Evolutionary conservation across 2,797 vertebrate genomes (phyloP).

Genomic region (Spondyliosoma cantharus): DNA sequence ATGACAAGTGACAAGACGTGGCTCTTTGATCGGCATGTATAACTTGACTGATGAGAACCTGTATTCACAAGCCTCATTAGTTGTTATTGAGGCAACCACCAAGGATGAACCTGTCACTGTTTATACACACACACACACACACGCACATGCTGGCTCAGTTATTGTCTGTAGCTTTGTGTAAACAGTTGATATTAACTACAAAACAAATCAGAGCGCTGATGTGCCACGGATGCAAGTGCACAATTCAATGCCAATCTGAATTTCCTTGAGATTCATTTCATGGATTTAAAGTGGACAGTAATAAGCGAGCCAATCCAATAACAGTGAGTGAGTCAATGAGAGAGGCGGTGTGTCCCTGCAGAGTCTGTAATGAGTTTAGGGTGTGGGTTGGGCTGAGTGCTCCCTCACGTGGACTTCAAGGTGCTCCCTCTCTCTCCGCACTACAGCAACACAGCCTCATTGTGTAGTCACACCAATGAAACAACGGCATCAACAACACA

Average conservation of each 20-base stretch:
- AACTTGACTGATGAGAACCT: constrained; percentile 11
- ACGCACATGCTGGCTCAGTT: not conserved
- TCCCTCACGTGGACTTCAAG: constrained; percentile 73
- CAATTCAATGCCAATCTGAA: constrained; percentile 5
- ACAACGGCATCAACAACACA: not conserved
- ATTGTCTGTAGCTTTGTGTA: not conserved
- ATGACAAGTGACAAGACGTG: constrained; percentile 22
- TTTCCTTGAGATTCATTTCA: constrained; percentile 50
- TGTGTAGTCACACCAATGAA: not conserved
- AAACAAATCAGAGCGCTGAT: not conserved
- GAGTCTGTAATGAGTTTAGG: constrained; percentile 39
- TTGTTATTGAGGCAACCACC: not conserved
- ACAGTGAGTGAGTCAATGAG: constrained; percentile 28
- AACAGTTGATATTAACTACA: constrained; percentile 7
- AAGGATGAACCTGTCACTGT: constrained; percentile 3
- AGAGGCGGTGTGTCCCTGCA: constrained; percentile 44
- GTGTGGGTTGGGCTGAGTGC: constrained; percentile 58
- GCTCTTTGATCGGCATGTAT: constrained; percentile 19
- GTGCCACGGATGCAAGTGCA: not conserved
- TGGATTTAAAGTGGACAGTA: constrained; percentile 36
- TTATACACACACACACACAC: constrained; percentile 29
- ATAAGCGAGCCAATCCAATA: constrained; percentile 47
- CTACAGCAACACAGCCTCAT: constrained; percentile 29
- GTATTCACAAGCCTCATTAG: constrained; percentile 8
- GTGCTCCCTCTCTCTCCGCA: constrained; percentile 50